phyloP scores from a whole-genome alignment of 2,888 invertebrate species.

The Mimumesa dahlbomi region DNA sequence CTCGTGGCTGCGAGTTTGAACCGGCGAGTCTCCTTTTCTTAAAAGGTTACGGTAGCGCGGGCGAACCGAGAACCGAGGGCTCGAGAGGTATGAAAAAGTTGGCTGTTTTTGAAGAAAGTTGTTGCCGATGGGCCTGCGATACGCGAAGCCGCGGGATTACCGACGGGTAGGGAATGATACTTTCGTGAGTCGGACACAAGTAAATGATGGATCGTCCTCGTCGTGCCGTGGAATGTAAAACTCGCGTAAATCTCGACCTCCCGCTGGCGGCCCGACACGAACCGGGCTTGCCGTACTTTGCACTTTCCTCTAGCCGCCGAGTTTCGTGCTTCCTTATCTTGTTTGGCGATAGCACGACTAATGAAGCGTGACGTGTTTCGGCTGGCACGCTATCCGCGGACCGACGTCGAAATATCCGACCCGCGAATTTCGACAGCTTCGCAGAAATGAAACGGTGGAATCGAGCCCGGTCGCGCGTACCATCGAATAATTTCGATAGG shows the following conservation, averaged over 20 bases:
- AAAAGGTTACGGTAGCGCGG: background rate
- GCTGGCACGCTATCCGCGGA: no score
- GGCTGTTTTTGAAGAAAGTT: slow-evolving; percentile 67
- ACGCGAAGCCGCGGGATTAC: slow-evolving; percentile 72
- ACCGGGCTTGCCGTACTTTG: slow-evolving; percentile 43
- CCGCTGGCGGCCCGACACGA: slow-evolving; percentile 32
- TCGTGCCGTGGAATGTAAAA: slow-evolving; percentile 73
- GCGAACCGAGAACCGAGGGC: slow-evolving; percentile 16
- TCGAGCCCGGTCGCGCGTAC: no score
- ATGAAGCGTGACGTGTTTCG: slow-evolving; percentile 2
- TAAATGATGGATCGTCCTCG: slow-evolving; percentile 78
- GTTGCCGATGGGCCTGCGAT: slow-evolving; percentile 60
- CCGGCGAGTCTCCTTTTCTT: no score
- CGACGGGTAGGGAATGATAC: slow-evolving; percentile 70
- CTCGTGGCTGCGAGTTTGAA: no score
- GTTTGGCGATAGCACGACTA: slow-evolving; percentile 22
- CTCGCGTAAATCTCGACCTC: slow-evolving; percentile 75
- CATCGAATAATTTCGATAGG: no score
- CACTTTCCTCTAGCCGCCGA: slow-evolving; percentile 35
- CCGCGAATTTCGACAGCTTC: no score
- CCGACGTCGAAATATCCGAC: no score
- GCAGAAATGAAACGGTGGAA: no score
- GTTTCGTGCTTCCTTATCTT: slow-evolving; percentile 23
- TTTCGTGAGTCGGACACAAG: slow-evolving; percentile 74
- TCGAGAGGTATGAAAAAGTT: slow-evolving; percentile 54